Evolutionary conservation across 2,113 vertebrate genomes (phyloP).

Genomic region (Oplegnathus fasciatus): DNA sequence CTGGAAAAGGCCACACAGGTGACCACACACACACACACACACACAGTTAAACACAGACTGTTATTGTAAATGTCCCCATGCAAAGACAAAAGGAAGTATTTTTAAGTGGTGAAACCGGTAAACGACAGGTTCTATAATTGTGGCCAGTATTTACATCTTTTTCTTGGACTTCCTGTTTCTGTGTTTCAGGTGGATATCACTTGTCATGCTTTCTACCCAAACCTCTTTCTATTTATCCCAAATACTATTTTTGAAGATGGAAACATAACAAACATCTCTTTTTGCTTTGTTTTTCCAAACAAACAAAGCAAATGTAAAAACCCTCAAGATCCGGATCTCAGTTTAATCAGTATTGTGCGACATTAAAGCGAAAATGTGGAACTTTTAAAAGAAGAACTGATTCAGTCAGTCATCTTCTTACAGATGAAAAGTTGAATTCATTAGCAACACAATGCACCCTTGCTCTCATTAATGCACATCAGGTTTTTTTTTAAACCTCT

Average conservation of each 20-base stretch:
- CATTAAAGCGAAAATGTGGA: background rate
- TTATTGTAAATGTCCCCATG: background rate
- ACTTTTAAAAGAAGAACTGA: no score
- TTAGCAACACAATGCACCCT: background rate
- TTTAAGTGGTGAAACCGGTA: background rate
- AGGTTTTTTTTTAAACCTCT: background rate
- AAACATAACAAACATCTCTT: background rate
- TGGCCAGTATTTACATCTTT: background rate
- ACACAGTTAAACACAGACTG: background rate
- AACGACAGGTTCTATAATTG: background rate
- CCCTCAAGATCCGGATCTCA: background rate
- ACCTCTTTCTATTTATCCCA: background rate
- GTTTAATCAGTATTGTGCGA: background rate
- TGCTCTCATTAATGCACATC: background rate
- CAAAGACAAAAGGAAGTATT: background rate
- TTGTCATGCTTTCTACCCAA: background rate
- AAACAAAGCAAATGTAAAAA: background rate
- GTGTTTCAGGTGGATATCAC: background rate
- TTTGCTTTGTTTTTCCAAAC: background rate
- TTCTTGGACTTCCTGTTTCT: background rate
- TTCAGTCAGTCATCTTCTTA: background rate
- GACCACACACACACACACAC: constrained; percentile 5
- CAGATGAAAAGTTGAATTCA: background rate
- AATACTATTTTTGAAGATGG: background rate
- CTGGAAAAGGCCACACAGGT: constrained; percentile 89